These are phyloP conservation scores for Melanostoma scalare DNA, from an alignment of 2,888 invertebrate species.

Conservation along the genomic window DNA sequence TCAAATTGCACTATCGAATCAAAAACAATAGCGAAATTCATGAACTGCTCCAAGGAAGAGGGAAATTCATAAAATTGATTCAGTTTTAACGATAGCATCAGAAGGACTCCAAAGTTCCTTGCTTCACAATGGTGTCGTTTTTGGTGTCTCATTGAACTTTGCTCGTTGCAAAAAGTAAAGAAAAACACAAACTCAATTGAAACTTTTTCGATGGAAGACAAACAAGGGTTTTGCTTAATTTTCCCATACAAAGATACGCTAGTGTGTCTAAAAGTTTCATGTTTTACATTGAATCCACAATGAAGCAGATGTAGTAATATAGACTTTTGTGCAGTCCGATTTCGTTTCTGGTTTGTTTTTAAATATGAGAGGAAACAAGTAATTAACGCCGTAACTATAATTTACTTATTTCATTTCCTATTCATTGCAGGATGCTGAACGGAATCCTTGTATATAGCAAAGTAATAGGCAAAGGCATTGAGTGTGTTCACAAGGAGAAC, in stretches of 20 bases:
- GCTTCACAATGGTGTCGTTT: neutral
- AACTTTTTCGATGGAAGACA: constrained; percentile 35
- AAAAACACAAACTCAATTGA: neutral
- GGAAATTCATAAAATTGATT: constrained; percentile 1
- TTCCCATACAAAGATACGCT: constrained; percentile 12
- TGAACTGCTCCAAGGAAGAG: constrained; percentile 12
- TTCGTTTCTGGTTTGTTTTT: neutral
- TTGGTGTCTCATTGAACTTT: constrained; percentile 6
- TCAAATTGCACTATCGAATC: neutral
- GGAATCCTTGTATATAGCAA: constrained; percentile 13
- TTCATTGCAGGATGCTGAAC: constrained; percentile 28
- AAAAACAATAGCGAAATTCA: constrained; percentile 3
- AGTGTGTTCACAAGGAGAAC: constrained; percentile 4
- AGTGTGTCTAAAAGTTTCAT: constrained; percentile 15
- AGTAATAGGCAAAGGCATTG: neutral
- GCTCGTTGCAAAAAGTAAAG: neutral
- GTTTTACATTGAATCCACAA: too few species aligned
- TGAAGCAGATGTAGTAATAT: too few species aligned
- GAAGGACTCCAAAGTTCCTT: constrained; percentile 30
- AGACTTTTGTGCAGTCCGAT: neutral
- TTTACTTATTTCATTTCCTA: neutral
- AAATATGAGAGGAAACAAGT: constrained; percentile 5
- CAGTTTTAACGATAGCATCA: constrained; percentile 27
- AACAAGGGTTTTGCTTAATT: constrained; percentile 26
- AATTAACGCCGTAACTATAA: constrained; percentile 6